A percentile compares a stretch with the other conserved stretches of the same genome.
Evolutionary conservation across 1,140 invertebrate species (phyloP).

Genomic region (Panagrolaimus sp.): DNA sequence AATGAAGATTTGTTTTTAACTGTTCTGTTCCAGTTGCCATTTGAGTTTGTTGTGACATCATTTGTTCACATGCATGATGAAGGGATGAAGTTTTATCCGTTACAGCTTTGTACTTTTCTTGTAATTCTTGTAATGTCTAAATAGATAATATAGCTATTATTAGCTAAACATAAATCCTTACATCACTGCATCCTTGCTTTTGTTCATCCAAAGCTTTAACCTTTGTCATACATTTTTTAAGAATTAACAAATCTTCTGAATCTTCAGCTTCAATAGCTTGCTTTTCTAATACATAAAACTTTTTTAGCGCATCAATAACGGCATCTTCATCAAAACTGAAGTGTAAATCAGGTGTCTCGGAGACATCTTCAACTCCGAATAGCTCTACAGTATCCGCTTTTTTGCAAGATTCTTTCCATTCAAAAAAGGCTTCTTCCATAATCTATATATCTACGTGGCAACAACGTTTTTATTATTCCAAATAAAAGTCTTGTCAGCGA

Average conservation of each 20-base stretch:
- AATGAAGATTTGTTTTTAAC: slow-evolving; percentile 56
- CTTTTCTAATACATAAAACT: not conserved
- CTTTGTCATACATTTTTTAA: slow-evolving; percentile 8
- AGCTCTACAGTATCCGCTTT: too few relatives aligned
- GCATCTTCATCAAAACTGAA: slow-evolving; percentile 3
- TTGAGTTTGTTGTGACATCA: slow-evolving; percentile 55
- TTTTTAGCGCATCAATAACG: not conserved
- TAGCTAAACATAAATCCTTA: too few relatives aligned
- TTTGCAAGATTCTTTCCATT: too few relatives aligned
- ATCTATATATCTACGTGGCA: too few relatives aligned
- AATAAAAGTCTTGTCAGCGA: too few relatives aligned
- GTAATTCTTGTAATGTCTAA: slow-evolving; percentile 46
- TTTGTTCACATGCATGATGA: slow-evolving; percentile 54
- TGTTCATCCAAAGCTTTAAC: not conserved
- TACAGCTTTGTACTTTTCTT: slow-evolving; percentile 45
- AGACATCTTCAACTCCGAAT: too few relatives aligned
- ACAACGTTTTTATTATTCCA: too few relatives aligned
- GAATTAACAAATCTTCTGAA: not conserved
- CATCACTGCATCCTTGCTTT: not conserved
- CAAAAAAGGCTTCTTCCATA: too few relatives aligned
- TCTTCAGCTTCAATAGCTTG: not conserved
- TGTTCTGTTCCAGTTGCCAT: slow-evolving; percentile 50
- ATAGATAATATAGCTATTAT: not conserved
- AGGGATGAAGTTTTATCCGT: slow-evolving; percentile 52
- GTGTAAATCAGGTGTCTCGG: too few relatives aligned